phyloP scores from a whole-genome alignment of 2,888 invertebrate genomes.

The Ichneumoninae sp. region DNA sequence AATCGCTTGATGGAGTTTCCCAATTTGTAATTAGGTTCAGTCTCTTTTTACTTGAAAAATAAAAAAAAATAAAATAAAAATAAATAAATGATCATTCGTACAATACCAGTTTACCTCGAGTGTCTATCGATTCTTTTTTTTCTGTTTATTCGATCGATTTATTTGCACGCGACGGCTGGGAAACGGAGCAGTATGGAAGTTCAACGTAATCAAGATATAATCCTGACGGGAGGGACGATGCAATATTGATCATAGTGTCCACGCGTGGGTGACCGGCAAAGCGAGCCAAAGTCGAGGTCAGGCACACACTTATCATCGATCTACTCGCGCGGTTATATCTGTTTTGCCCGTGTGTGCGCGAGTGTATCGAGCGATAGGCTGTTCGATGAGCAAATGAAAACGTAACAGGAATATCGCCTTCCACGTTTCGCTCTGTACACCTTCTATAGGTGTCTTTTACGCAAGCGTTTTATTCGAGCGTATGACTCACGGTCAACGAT shows the following conservation, averaged over 20 bases:
- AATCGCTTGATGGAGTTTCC: no score
- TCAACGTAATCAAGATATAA: slow-evolving; percentile 54
- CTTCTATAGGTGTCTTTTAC: slow-evolving; percentile 32
- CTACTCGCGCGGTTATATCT: slow-evolving; percentile 9
- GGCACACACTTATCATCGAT: slow-evolving; percentile 44
- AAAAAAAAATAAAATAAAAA: no score
- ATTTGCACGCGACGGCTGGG: background rate
- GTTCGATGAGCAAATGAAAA: slow-evolving; percentile 17
- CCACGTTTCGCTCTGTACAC: slow-evolving; percentile 12
- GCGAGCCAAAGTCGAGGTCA: slow-evolving; percentile 68
- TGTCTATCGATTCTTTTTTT: slow-evolving; percentile 3
- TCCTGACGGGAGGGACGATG: slow-evolving; percentile 54
- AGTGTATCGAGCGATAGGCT: slow-evolving; percentile 6
- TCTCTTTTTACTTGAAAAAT: no score
- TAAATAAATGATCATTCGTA: no score
- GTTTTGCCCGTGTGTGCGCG: slow-evolving; percentile 8
- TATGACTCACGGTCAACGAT: slow-evolving; percentile 58
- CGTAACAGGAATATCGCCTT: background rate
- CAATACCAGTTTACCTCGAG: no score
- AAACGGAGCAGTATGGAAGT: background rate
- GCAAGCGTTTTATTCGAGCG: slow-evolving; percentile 49
- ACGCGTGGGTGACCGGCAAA: slow-evolving; percentile 54
- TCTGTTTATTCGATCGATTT: slow-evolving; percentile 16
- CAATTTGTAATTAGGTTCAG: no score
- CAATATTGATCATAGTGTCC: slow-evolving; percentile 61